Percentiles rank a stretch among this genome's conserved stretches.
Evolutionary conservation across 2,113 vertebrate species (phyloP).

Genomic region (Anhinga rufa): DNA sequence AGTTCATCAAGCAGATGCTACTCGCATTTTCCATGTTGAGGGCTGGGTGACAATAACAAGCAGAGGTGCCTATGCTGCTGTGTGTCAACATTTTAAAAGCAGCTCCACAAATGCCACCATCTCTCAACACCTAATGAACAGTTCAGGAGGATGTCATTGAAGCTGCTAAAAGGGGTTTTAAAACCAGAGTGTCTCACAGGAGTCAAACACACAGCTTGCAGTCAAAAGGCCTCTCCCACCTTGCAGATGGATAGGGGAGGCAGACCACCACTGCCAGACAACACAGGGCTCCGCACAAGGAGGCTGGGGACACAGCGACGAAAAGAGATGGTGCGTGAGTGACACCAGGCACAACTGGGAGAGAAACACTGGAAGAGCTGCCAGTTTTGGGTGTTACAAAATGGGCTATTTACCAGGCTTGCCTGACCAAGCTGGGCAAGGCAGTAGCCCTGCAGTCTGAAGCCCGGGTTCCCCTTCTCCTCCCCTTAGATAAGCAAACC

Average conservation of each 20-base stretch:
- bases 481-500: background rate
- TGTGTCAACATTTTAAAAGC: background rate
- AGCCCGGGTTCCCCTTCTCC: background rate
- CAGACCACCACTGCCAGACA: background rate
- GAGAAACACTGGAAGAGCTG: background rate
- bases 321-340: background rate
- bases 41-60: background rate
- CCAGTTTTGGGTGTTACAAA: background rate
- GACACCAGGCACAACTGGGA: background rate
- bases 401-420: background rate
- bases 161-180: background rate
- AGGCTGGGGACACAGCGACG: too few relatives aligned
- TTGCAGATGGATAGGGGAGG: background rate
- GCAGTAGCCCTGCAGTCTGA: background rate
- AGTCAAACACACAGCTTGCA: background rate
- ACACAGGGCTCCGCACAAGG: background rate
- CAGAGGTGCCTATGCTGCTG: background rate
- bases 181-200: background rate
- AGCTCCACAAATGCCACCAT: background rate
- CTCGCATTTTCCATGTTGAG: conserved; percentile 1
- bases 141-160: background rate
- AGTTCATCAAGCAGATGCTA: background rate
- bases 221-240: background rate
- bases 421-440: background rate
- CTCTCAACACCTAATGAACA: conserved; percentile 6